Base-by-base conservation (phyloP, 2,797 vertebrate species). In the Malacoctenus gilli region DNA sequence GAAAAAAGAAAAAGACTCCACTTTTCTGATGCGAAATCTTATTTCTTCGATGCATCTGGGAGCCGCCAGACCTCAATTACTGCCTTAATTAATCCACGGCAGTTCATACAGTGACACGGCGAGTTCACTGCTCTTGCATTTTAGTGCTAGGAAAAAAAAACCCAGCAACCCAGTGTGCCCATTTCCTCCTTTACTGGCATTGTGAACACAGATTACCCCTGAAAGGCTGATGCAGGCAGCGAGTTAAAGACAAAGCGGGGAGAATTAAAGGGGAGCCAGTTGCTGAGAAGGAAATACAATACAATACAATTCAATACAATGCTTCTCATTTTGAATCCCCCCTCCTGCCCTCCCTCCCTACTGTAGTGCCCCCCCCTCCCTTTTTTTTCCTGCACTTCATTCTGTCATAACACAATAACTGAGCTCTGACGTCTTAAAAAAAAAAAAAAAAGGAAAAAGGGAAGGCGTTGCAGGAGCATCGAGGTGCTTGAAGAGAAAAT, bases 401-500 rank as follows among this genome's bases (percentile, higher is more conserved):
- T 82, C 76, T 79, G 82, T 86, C 81, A 85, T 75, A 85, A 83
- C 80, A 83, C 76, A 85, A 85, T 85, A 81, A 85, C 85, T 57
- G 72, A 62, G 80, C 77, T 74, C 70, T 85, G 87, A 82, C 65
- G 71, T 87, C 87, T 88, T 88, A 79, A 88, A 86, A n/a, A n/a
- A n/a, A n/a, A n/a, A n/a, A n/a, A n/a, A n/a, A n/a, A n/a, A n/a
- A n/a, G n/a, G n/a, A n/a, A n/a, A n/a, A n/a, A n/a, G n/a, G n/a
- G n/a, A n/a, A 87, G 85, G 83, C 87, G 69, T 75, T 67, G 80
- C 78, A 83, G 82, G 77, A 84, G 82, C 68, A 73, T 68, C 46
- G 74, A 85, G 82, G 84, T 85, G 82, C 85, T 87, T 77, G 80
- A 74, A 75, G 84, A 80, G 84, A 84, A 88, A 87, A 86, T 87